These are phyloP conservation scores for Microtus pennsylvanicus DNA, from an alignment of 2,113 vertebrate species.

Conservation along the genomic window DNA sequence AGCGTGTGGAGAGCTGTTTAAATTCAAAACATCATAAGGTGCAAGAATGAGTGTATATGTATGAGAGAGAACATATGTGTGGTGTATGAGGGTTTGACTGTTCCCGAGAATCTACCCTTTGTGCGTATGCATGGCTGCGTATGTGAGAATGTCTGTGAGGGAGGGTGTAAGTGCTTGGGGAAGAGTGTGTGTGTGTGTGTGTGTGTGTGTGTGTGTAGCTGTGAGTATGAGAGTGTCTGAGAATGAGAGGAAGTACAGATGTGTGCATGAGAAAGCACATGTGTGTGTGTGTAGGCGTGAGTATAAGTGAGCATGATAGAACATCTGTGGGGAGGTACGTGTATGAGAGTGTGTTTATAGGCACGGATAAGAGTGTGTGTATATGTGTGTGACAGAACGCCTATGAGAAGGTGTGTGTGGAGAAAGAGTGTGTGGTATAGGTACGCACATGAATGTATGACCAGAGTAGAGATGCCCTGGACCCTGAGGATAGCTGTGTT, in stretches of 20 bases:
- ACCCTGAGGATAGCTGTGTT: background rate
- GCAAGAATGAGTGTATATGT: background rate
- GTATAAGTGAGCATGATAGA: background rate
- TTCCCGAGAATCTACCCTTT: accelerated
- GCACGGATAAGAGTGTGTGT: background rate
- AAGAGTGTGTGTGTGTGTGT: background rate
- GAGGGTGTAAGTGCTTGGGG: background rate
- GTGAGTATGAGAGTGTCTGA: background rate
- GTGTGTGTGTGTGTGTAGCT: too few species aligned
- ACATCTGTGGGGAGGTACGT: background rate
- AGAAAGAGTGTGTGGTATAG: background rate
- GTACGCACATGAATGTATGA: accelerated
- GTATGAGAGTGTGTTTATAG: background rate
- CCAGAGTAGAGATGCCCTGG: background rate
- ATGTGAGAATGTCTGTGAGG: background rate
- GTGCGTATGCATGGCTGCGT: background rate
- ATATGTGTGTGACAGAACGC: background rate
- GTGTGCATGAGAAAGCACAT: too few species aligned
- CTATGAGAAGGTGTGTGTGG: background rate
- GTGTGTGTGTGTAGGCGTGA: background rate
- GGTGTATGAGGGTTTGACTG: background rate
- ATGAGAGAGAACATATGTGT: accelerated
- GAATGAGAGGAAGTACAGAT: background rate
- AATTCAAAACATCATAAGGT: background rate
- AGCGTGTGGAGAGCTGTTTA: background rate